Conservation (phyloP, 2,888 invertebrate genomes). For the Acheta domesticus region DNA sequence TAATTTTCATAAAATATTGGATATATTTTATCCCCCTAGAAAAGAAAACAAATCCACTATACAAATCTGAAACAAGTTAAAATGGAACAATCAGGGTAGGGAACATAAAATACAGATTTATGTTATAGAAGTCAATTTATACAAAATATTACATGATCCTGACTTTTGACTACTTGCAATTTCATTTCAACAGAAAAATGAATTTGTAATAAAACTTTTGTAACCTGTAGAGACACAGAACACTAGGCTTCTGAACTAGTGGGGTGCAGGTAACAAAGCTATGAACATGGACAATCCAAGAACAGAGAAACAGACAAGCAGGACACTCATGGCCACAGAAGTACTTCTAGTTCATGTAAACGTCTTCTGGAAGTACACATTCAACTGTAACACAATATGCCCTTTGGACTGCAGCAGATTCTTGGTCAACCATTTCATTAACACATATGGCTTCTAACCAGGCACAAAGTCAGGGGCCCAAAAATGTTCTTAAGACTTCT, state of each 20-base stretch:
- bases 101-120: neutral
- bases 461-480: neutral
- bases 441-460: no score
- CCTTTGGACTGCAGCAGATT: no score
- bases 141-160: slow-evolving; percentile 18
- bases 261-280: slow-evolving; percentile 11
- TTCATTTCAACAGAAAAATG: neutral
- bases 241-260: neutral
- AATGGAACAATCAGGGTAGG: neutral
- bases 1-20: neutral
- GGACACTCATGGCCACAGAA: neutral
- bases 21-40: neutral
- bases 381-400: no score
- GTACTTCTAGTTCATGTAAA: neutral
- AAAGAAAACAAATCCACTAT: no score
- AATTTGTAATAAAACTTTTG: neutral
- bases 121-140: neutral
- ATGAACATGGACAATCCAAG: neutral
- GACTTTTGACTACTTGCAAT: neutral
- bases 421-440: no score
- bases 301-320: neutral
- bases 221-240: neutral
- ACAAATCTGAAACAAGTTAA: neutral
- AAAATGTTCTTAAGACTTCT: neutral
- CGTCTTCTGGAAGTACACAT: neutral